Conservation (phyloP, 2,113 vertebrate genomes). For the Hippolais icterina region DNA sequence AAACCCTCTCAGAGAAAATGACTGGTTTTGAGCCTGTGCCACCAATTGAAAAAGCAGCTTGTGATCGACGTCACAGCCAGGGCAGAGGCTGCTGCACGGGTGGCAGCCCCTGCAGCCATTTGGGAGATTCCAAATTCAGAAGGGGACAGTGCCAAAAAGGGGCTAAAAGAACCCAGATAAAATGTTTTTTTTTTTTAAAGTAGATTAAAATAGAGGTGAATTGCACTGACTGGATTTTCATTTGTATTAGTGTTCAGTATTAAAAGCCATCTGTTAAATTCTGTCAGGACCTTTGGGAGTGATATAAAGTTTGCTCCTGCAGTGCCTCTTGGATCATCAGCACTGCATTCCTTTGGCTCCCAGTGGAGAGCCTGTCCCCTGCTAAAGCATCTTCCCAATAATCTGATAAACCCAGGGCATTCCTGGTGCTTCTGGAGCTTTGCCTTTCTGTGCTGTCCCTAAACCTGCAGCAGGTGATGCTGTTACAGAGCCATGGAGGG, state of each 20-base stretch:
- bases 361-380: neutral
- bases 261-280: neutral
- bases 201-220: neutral
- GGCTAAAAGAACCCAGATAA: neutral
- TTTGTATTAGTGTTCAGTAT: neutral
- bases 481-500: neutral
- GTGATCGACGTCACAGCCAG: neutral
- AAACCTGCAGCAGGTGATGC: neutral
- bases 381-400: neutral
- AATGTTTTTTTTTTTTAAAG: neutral
- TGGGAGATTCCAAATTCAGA: neutral
- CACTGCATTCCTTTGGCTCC: neutral
- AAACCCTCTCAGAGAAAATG: constrained; percentile 1
- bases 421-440: neutral
- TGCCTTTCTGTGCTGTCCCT: neutral
- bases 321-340: neutral
- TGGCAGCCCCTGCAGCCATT: neutral
- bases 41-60: neutral
- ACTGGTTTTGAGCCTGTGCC: neutral
- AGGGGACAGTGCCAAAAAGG: neutral
- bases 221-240: neutral
- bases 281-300: neutral
- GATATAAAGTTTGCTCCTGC: neutral
- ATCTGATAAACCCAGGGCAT: neutral
- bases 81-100: neutral